Evolutionary conservation across 2,797 vertebrate species (phyloP).

Genomic region (Pseudomugil gertrudae): DNA sequence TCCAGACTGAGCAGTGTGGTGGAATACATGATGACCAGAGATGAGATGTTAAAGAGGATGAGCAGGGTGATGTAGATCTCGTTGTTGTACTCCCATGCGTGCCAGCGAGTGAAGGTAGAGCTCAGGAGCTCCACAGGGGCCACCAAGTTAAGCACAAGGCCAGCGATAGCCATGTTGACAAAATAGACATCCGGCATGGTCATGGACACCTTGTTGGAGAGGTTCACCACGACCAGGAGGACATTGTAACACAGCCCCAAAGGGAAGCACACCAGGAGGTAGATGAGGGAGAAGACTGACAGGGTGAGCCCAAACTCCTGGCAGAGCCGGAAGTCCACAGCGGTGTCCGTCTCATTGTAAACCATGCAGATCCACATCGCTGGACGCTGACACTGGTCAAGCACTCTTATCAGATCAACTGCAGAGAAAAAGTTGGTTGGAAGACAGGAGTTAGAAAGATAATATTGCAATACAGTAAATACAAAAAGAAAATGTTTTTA

Average conservation of each 20-base stretch:
- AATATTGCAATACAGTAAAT: neutral
- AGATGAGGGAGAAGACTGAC: conserved; percentile 90
- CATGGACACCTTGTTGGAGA: conserved; percentile 94
- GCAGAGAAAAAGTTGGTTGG: conserved; percentile 51
- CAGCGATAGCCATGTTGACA: conserved; percentile 95
- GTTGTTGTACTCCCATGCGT: conserved; percentile 89
- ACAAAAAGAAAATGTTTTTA: neutral
- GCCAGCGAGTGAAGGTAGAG: conserved; percentile 89
- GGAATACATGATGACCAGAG: conserved; percentile 95
- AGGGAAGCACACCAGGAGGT: conserved; percentile 93
- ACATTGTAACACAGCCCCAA: conserved; percentile 92
- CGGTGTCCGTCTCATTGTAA: conserved; percentile 86
- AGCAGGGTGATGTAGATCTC: conserved; percentile 93
- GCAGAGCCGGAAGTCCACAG: conserved; percentile 86
- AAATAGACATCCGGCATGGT: conserved; percentile 99
- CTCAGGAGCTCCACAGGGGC: conserved; percentile 91
- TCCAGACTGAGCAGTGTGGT: conserved; percentile 94
- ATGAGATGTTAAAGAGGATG: conserved; percentile 95
- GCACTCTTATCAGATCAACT: conserved; percentile 82
- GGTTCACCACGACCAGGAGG: conserved; percentile 92
- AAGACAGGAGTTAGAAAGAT: conserved; percentile 19
- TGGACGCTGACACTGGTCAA: conserved; percentile 69
- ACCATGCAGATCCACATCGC: conserved; percentile 95
- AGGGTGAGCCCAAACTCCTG: conserved; percentile 91
- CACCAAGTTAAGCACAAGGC: conserved; percentile 91